These are phyloP conservation scores for Heliconius sara DNA, from an alignment of 2,888 invertebrate species.

Conservation along the genomic window DNA sequence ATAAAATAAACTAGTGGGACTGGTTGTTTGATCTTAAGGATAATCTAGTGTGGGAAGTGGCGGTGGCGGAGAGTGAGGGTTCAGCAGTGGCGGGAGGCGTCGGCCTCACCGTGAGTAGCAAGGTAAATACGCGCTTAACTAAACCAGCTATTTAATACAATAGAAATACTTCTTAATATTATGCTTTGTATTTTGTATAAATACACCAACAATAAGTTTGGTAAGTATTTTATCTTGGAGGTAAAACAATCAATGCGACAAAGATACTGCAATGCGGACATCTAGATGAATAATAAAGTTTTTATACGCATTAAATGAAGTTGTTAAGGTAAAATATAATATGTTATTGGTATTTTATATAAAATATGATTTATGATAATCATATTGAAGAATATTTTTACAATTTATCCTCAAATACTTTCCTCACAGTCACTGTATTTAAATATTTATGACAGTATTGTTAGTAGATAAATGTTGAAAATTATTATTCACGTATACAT, in stretches of 20 bases:
- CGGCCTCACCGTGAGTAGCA: slow-evolving; percentile 82
- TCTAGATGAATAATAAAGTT: neutral
- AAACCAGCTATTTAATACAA: neutral
- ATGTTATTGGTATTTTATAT: neutral
- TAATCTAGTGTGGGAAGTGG: slow-evolving; percentile 53
- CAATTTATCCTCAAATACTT: neutral
- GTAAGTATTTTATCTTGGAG: neutral
- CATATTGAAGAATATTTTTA: neutral
- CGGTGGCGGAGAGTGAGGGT: slow-evolving; percentile 78
- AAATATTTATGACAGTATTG: neutral
- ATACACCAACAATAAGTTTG: neutral
- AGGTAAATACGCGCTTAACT: slow-evolving; percentile 58
- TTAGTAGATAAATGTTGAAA: neutral
- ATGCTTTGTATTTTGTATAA: neutral
- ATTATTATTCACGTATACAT: neutral
- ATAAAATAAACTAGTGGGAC: neutral
- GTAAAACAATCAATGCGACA: neutral
- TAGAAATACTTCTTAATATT: neutral
- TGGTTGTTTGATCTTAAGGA: slow-evolving; percentile 26
- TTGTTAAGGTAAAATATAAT: neutral
- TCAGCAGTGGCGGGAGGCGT: slow-evolving; percentile 76
- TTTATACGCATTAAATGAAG: too few species aligned
- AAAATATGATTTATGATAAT: neutral
- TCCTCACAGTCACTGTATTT: neutral
- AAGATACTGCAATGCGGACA: slow-evolving; percentile 33